A percentile compares a stretch with the other conserved stretches of the same genome.
phyloP scores from a whole-genome alignment of 1,140 invertebrate genomes.

The Drosophila guanche region DNA sequence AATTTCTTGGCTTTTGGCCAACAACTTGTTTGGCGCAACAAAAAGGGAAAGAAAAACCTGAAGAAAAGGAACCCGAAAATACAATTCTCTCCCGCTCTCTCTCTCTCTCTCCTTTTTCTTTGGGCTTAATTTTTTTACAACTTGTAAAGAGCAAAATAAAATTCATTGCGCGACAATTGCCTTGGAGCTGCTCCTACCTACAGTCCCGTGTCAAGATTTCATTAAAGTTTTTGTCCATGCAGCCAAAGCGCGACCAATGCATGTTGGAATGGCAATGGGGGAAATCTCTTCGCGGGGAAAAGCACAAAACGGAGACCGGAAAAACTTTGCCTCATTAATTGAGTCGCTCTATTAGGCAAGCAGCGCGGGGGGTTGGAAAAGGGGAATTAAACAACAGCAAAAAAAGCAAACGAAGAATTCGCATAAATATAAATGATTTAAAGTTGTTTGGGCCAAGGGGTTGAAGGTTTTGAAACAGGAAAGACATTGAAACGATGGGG shows the following conservation, averaged over 20 bases:
- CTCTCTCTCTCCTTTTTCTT: conserved; percentile 20
- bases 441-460: conserved; percentile 8
- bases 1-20: conserved; percentile 69
- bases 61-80: conserved; percentile 32
- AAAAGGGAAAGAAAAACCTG: conserved; percentile 13
- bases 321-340: conserved; percentile 76
- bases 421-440: conserved; percentile 73
- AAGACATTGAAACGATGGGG: no score
- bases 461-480: neutral
- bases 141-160: conserved; percentile 73
- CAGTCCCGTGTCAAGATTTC: conserved; percentile 73
- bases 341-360: conserved; percentile 71
- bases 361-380: conserved; percentile 19
- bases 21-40: conserved; percentile 65
- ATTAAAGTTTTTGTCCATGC: conserved; percentile 60
- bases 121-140: conserved; percentile 49
- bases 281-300: neutral
- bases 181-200: conserved; percentile 18
- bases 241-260: conserved; percentile 64
- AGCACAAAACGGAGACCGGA: conserved; percentile 25
- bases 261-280: conserved; percentile 25
- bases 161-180: conserved; percentile 77
- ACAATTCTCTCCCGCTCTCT: conserved; percentile 25
- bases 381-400: conserved; percentile 24
- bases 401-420: conserved; percentile 48